Conservation (phyloP, 2,888 invertebrate genomes). For the Calameuta idolon region DNA sequence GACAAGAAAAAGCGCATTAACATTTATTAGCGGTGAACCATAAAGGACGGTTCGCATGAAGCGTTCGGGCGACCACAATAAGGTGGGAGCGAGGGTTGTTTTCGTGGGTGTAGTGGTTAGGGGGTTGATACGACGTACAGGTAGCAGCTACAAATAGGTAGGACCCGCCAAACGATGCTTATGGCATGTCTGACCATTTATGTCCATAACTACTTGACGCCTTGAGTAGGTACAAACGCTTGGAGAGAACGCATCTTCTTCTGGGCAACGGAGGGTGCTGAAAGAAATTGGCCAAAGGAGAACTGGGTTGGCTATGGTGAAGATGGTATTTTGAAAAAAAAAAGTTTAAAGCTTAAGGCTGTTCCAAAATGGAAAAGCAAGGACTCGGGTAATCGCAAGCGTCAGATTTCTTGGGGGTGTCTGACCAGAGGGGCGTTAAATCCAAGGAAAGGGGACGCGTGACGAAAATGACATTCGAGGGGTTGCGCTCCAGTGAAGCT, state of each 20-base stretch:
- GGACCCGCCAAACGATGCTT: background rate
- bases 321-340: background rate
- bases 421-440: background rate
- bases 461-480: background rate
- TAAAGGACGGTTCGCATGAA: slow-evolving; percentile 18
- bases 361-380: background rate
- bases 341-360: background rate
- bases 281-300: background rate
- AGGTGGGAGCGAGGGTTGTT: background rate
- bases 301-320: background rate
- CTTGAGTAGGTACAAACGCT: background rate
- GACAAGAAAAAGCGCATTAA: slow-evolving; percentile 15
- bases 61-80: slow-evolving; percentile 8
- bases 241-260: background rate
- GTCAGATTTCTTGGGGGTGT: background rate
- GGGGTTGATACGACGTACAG: background rate
- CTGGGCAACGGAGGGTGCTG: too few species aligned
- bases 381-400: background rate
- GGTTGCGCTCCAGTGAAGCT: background rate
- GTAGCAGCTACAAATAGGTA: background rate
- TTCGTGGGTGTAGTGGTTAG: background rate
- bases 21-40: slow-evolving; percentile 7
- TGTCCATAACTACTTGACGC: background rate
- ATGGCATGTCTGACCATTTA: background rate
- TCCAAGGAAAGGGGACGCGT: background rate